Evolutionary conservation across 2,888 invertebrate species (phyloP), one percentile per base, ranked within the genome.

Genomic region (Malthinus seriepunctatus): DNA sequence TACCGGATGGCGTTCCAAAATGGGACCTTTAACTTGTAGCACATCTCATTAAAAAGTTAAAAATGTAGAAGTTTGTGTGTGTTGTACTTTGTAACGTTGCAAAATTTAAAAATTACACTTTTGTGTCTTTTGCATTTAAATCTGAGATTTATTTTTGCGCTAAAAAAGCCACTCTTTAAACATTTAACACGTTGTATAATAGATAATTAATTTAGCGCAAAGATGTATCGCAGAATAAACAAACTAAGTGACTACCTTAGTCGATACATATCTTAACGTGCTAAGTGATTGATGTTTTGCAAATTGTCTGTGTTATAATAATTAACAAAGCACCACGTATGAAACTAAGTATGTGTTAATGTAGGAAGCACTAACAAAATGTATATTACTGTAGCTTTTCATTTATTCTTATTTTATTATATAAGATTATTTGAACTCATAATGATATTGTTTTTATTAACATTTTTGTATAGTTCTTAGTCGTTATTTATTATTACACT

Each of bases 191-290:
- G 9, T n/a, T 51, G 15, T 48, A 47, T 51, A 37, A 32, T 49
- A 37, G 15, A 55, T 33, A 23, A 38, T 35, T 23, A 37, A 35
- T 32, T 32, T 35, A 49, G 15, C 10, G 35, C 42, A 60, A 56
- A 56, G 42, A 32, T 51, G 44, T 45, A 53, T 56, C 48, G 12
- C 53, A 49, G 45, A 34, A 39, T 31, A 48, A 50, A 32, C 49
- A 45, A 65, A 66, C 66, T 61, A 73, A 74, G 71, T 73, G 73
- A 71, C 70, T 70, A 68, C 74, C 74, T 75, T 75, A 75, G 74
- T 69, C 70, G 67, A 75, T 73, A 76, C 76, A 76, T 76, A 76
- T 76, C 76, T 64, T 57, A 69, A 63, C n/a, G 39, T 42, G 15
- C 37, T 53, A 52, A 44, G 44, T 51, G 53, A 49, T 54, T 46